Evolutionary conservation across 1,140 invertebrate species (phyloP), one percentile per base, ranked within the genome.

Genomic region (Hypothenemus hampei): DNA sequence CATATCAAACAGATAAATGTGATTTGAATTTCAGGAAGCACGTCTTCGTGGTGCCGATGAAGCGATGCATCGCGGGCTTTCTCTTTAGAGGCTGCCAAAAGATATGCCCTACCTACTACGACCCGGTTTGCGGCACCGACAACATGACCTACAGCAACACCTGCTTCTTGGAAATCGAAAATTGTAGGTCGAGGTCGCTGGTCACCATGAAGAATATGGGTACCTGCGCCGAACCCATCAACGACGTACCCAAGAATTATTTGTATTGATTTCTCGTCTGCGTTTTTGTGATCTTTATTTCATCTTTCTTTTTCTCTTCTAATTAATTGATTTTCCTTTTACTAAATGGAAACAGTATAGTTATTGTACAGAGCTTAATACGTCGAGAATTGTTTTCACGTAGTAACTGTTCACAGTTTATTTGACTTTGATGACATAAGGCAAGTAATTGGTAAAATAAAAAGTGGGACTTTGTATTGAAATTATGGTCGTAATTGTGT

Each of bases 91-190:
- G 89, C 13, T 95, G 92, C 64, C 85, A 88, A 16, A 82, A 83
- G 62, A 87, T 92, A 54, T 96, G 91, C 69, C 84, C 89, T 1
- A 77, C 81, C 0, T 85, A 89, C 50, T 91, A 89, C 68, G 87
- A 93, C 65, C 91, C 90, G 0, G 86, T 94, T 8, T 97, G 93
- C 71, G 92, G 89, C 15, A 87, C 84, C 1, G 91, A 97, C 68
- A 81, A 82, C 31, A 88, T 87, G 74, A 93, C 90, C 0, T 96
- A 96, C 78, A 85, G 86, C 61, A 96, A 96, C 71, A 85, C 86
- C 59, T 97, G 93, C 69, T 93, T 95, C 78, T 77, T 96, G 59
- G 84, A 89, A 68, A 87, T 92, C 67, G 89, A 92, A 73, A 91
- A 89, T 61, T 94, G 91, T 68, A 79, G 87, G 63, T 87, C 87